Conservation (phyloP, 2,113 vertebrate genomes). For the Cheirogaleus medius region DNA sequence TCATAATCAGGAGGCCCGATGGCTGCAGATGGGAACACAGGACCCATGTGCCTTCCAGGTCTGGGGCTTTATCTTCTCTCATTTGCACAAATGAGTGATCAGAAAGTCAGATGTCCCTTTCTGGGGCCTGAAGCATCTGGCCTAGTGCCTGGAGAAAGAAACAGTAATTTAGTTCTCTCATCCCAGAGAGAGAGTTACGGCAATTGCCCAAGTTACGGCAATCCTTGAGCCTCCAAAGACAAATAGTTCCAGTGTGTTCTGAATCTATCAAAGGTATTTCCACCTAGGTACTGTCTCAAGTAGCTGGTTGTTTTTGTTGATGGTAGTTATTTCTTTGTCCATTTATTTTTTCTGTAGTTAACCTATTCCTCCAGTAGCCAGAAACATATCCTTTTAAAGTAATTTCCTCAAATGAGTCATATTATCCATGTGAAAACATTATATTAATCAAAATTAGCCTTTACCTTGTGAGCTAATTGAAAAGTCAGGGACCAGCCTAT, state of each 20-base stretch:
- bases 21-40: not conserved
- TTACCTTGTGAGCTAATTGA: not conserved
- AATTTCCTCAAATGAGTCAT: not conserved
- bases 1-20: not conserved
- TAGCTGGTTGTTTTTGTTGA: not conserved
- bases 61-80: too few relatives aligned
- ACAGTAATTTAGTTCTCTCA: not conserved
- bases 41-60: not conserved
- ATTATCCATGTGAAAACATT: not conserved
- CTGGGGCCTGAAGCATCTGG: not conserved
- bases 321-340: not conserved
- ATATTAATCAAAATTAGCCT: not conserved
- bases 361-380: not conserved
- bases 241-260: not conserved
- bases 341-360: not conserved
- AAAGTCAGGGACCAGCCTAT: not conserved
- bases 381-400: not conserved
- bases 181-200: too few relatives aligned
- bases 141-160: not conserved
- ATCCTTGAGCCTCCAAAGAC: not conserved
- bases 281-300: not conserved
- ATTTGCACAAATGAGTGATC: not conserved
- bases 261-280: not conserved
- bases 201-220: not conserved
- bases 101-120: not conserved